These are phyloP conservation scores for Prosopocoilus inquinatus DNA, from an alignment of 2,888 invertebrate species.

Conservation along the genomic window DNA sequence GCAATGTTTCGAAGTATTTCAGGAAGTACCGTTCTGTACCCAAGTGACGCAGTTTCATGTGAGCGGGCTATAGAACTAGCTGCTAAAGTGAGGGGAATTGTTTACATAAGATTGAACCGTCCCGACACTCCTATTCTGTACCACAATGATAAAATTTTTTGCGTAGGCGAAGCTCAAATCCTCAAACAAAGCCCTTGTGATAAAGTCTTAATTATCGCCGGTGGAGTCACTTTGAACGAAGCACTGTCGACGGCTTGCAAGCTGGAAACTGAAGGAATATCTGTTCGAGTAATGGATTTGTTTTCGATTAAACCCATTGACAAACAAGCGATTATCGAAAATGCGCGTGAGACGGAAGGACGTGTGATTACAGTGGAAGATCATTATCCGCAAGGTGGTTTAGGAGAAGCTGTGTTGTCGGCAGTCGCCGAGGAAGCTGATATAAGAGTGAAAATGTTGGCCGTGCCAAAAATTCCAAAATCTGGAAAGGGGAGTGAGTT, in stretches of 20 bases:
- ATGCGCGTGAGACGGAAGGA: conserved; percentile 74
- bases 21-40: conserved; percentile 69
- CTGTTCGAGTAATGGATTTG: conserved; percentile 82
- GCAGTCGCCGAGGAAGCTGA: conserved; percentile 70
- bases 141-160: conserved; percentile 63
- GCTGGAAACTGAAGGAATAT: conserved; percentile 64
- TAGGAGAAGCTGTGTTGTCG: conserved; percentile 89
- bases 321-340: conserved; percentile 63
- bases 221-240: conserved; percentile 89
- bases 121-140: conserved; percentile 84
- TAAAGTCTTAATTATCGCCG: conserved; percentile 80
- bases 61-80: conserved; percentile 91
- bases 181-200: conserved; percentile 71
- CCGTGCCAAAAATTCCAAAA: conserved; percentile 78
- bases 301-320: conserved; percentile 96
- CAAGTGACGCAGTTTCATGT: conserved; percentile 84
- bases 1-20: conserved; percentile 89
- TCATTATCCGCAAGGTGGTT: conserved; percentile 90
- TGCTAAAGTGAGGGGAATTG: conserved; percentile 86
- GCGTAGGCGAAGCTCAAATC: conserved; percentile 73
- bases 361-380: conserved; percentile 90
- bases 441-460: conserved; percentile 71
- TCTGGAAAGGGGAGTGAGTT: conserved; percentile 85
- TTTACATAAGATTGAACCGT: conserved; percentile 89
- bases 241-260: conserved; percentile 76